Conservation (phyloP, 2,888 invertebrate genomes). For the Dione juno region DNA sequence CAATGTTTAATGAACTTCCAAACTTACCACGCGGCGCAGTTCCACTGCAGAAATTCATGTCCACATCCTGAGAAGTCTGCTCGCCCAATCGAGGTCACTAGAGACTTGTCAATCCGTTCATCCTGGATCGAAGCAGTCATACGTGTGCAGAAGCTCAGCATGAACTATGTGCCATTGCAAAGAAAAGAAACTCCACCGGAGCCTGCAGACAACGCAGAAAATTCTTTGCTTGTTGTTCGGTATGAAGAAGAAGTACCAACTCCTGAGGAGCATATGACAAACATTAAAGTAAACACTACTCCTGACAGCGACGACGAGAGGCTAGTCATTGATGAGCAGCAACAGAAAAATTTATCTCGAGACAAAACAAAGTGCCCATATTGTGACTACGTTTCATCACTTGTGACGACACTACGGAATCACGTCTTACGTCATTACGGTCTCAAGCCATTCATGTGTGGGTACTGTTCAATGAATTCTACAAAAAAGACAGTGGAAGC, state of each 20-base stretch:
- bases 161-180: slow-evolving; percentile 42
- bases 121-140: slow-evolving; percentile 64
- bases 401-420: slow-evolving; percentile 54
- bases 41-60: slow-evolving; percentile 62
- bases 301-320: slow-evolving; percentile 57
- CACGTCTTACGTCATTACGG: slow-evolving; percentile 78
- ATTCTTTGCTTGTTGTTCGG: slow-evolving; percentile 68
- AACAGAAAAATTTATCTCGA: slow-evolving; percentile 30
- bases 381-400: slow-evolving; percentile 56
- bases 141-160: slow-evolving; percentile 55
- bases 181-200: background rate
- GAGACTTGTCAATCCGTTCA: slow-evolving; percentile 58
- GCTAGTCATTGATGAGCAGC: slow-evolving; percentile 59
- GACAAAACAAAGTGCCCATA: slow-evolving; percentile 54
- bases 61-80: slow-evolving; percentile 43
- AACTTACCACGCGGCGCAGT: slow-evolving; percentile 73
- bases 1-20: slow-evolving; percentile 61
- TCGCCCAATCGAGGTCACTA: slow-evolving; percentile 60
- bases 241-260: slow-evolving; percentile 65
- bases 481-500: slow-evolving; percentile 54
- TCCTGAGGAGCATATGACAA: slow-evolving; percentile 52
- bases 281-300: slow-evolving; percentile 42
- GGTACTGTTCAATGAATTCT: slow-evolving; percentile 64
- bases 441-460: slow-evolving; percentile 71
- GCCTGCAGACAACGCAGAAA: slow-evolving; percentile 50